A percentile compares a stretch with the other conserved stretches of the same genome.
Evolutionary conservation across 2,888 invertebrate species (phyloP).

Genomic region (Brachypalpus laphriformis): DNA sequence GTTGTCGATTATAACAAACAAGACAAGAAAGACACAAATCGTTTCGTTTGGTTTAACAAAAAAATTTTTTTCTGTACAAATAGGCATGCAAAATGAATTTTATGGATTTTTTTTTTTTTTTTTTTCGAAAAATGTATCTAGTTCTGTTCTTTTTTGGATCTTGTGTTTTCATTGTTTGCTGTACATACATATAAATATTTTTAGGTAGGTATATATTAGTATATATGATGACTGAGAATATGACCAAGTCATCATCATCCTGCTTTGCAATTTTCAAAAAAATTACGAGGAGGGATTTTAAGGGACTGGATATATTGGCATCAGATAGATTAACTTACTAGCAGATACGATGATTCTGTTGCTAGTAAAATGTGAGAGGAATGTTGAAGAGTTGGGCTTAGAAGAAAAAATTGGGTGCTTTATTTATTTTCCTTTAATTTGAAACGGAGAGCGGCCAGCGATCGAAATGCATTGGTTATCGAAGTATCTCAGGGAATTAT

Average conservation of each 20-base stretch:
- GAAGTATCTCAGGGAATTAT: too few species aligned
- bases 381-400: not conserved
- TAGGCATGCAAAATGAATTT: conserved; percentile 56
- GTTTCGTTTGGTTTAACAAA: conserved; percentile 67
- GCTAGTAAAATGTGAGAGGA: conserved; percentile 33
- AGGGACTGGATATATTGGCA: not conserved
- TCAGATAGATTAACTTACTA: not conserved
- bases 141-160: conserved; percentile 22
- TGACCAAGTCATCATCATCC: not conserved
- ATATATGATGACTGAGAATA: conserved; percentile 10
- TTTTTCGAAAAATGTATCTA: not conserved
- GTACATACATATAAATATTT: conserved; percentile 20
- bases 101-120: conserved; percentile 16
- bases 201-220: not conserved
- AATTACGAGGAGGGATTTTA: not conserved
- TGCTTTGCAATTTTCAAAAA: conserved; percentile 15
- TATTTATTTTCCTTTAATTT: too few species aligned
- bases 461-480: too few species aligned
- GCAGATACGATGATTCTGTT: conserved; percentile 8
- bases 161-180: conserved; percentile 71
- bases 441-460: too few species aligned
- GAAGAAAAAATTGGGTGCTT: too few species aligned
- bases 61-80: conserved; percentile 51
- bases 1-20: conserved; percentile 79
- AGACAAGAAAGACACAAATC: conserved; percentile 74